phyloP scores from a whole-genome alignment of 2,113 vertebrate species.

The Channa maculata region DNA sequence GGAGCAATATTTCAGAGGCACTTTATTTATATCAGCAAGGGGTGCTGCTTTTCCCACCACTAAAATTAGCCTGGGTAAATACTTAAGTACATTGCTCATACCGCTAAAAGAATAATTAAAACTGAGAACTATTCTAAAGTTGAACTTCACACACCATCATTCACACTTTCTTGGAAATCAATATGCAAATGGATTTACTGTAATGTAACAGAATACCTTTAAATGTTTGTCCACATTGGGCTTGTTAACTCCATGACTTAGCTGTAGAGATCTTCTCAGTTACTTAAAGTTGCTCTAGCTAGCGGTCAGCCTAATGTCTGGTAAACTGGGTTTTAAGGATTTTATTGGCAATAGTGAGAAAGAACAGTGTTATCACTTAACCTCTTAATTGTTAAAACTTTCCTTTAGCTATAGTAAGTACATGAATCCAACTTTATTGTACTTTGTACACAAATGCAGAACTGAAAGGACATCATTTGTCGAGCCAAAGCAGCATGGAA shows the following conservation, averaged over 20 bases:
- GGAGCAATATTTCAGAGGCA: slow-evolving; percentile 92
- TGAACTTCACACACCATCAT: slow-evolving; percentile 14
- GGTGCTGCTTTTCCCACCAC: slow-evolving; percentile 78
- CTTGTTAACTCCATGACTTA: slow-evolving; percentile 72
- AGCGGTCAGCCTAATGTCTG: slow-evolving; percentile 30
- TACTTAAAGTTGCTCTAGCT: slow-evolving; percentile 49
- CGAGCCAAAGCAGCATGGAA: slow-evolving; percentile 25
- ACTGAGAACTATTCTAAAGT: slow-evolving; percentile 49
- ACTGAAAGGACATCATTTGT: background rate
- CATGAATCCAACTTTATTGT: background rate
- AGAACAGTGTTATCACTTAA: slow-evolving; percentile 1
- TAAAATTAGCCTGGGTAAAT: slow-evolving; percentile 88
- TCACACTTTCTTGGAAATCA: slow-evolving; percentile 41
- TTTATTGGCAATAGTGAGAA: slow-evolving; percentile 1
- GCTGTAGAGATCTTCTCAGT: slow-evolving; percentile 64
- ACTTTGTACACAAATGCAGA: too few species aligned
- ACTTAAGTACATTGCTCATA: slow-evolving; percentile 80
- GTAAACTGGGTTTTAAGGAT: slow-evolving; percentile 51
- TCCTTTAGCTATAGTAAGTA: background rate
- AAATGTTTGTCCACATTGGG: slow-evolving; percentile 71
- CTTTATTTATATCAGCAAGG: slow-evolving; percentile 94
- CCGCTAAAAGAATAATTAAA: slow-evolving; percentile 78
- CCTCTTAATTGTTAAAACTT: background rate
- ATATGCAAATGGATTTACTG: slow-evolving; percentile 53
- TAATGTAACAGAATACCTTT: slow-evolving; percentile 67